Evolutionary conservation across 2,797 vertebrate species (phyloP), one percentile per base, ranked within the genome.

Genomic region (Thamnophis elegans): DNA sequence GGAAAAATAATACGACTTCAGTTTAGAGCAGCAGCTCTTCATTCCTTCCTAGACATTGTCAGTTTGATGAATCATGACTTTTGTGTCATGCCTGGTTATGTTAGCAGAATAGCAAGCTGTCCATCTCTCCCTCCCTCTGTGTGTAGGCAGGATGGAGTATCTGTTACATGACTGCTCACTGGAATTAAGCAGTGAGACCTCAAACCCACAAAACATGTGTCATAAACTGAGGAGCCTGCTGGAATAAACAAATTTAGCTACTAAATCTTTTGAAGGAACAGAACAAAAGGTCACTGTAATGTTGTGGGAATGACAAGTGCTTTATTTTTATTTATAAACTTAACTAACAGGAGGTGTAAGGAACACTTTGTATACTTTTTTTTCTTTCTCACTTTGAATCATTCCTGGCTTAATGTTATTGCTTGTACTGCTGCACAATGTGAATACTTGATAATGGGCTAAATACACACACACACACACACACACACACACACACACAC

Each of bases 51-150:
- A 16, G 86, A 86, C 73, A 54, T 36, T 90, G 86, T 89, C 10
- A 78, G 85, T 90, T 93, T 86, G 91, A 92, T 94, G 94, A 95
- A 90, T 92, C 91, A 89, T 54, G 73, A 87, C 73, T 78, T 91
- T 91, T 92, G 92, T 92, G 90, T 91, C 85, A 91, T 42, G 91
- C 62, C 62, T 58, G 65, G 78, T 53, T 54, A 60, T 87, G 88
- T 85, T 91, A 90, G 51, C 10, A 13, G 42, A 90, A 12, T 14
- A 62, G 86, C 86, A 62, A 68, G 85, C 87, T 93, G 92, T 78
- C 59, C 16, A 20, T 73, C 2, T 73, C 14, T 36, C 14, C 16
- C 14, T 73, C n/a, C 16, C 14, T 36, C n/a, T 58, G 85, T 88
- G 12, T 9, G 12, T 9, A 42, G 1, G 25, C 42, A 55, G 11